Evolutionary conservation across 2,113 vertebrate species (phyloP).

Genomic region (Donacobius atricapilla): DNA sequence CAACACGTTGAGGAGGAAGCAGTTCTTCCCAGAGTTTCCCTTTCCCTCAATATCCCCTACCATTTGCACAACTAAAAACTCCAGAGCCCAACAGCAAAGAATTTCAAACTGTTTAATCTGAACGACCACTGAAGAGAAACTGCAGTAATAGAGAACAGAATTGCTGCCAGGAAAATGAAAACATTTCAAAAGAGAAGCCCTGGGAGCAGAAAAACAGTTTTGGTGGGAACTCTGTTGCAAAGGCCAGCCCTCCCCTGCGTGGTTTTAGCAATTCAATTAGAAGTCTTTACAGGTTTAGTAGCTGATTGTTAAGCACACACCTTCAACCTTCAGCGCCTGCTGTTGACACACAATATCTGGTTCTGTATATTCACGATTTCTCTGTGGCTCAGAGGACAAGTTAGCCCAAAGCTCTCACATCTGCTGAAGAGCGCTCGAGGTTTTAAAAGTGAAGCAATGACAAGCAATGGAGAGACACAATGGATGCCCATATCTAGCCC

Average conservation of each 20-base stretch:
- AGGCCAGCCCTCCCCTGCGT: not conserved
- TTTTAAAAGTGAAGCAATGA: conserved; percentile 10
- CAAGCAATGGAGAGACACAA: not conserved
- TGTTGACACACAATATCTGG: conserved; percentile 29
- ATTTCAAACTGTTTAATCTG: conserved; percentile 1
- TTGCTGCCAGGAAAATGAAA: conserved; percentile 7
- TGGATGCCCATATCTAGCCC: not conserved
- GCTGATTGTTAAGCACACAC: conserved; percentile 7
- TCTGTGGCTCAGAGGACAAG: conserved; percentile 36
- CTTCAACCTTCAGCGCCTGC: not conserved
- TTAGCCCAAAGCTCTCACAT: conserved; percentile 4
- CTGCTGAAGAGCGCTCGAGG: not conserved
- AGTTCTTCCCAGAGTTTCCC: not conserved
- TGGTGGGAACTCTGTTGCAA: not conserved
- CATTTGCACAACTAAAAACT: not conserved
- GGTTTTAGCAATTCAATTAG: conserved; percentile 12
- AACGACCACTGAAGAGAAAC: conserved; percentile 12
- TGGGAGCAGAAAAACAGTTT: not conserved
- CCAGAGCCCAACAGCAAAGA: not conserved
- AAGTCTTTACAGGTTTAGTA: not conserved
- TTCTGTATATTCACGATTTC: conserved; percentile 42
- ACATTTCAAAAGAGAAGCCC: not conserved
- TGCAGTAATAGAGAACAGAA: conserved; percentile 3
- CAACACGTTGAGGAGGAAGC: not conserved
- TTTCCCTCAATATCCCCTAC: not conserved